Percentiles rank a stretch among this genome's conserved stretches.
Conservation (phyloP, 2,888 invertebrate species). For the Saturnia japonica region DNA sequence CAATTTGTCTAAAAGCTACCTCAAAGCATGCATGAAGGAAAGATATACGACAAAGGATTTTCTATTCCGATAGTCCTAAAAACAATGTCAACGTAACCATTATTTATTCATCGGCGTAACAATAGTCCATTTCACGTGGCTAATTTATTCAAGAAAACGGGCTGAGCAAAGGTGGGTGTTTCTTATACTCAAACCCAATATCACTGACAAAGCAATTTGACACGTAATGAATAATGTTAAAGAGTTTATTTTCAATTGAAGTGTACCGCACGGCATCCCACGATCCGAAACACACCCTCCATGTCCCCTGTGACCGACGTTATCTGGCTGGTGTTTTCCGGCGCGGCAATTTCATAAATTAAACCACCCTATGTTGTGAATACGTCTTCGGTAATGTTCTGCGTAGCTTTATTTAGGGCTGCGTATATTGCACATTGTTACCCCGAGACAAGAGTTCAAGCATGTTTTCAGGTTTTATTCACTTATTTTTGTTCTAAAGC, state of each 20-base stretch:
- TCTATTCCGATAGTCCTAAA: constrained; percentile 3
- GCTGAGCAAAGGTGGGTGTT: constrained; percentile 22
- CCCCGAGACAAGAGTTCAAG: background rate
- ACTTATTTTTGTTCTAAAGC: background rate
- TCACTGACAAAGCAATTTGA: constrained; percentile 43
- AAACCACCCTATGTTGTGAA: constrained; percentile 44
- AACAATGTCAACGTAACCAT: constrained; percentile 23
- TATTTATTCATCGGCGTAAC: constrained; percentile 28
- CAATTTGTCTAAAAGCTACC: constrained; percentile 15
- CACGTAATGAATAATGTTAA: constrained; percentile 47
- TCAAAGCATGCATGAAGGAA: background rate
- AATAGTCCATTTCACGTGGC: constrained; percentile 28
- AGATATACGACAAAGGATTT: background rate
- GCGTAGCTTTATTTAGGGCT: constrained; percentile 36
- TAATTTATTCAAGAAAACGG: constrained; percentile 39
- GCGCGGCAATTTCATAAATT: constrained; percentile 63
- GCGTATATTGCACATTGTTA: constrained; percentile 22
- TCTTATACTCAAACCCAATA: constrained; percentile 22
- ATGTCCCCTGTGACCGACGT: constrained; percentile 43
- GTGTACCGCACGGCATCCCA: constrained; percentile 30
- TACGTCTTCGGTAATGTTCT: constrained; percentile 35
- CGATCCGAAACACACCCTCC: constrained; percentile 35
- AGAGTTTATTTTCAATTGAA: constrained; percentile 52
- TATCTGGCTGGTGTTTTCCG: constrained; percentile 46
- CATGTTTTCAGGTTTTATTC: background rate